These are phyloP conservation scores for Pempheris klunzingeri DNA, from an alignment of 2,797 vertebrate species.

Conservation along the genomic window DNA sequence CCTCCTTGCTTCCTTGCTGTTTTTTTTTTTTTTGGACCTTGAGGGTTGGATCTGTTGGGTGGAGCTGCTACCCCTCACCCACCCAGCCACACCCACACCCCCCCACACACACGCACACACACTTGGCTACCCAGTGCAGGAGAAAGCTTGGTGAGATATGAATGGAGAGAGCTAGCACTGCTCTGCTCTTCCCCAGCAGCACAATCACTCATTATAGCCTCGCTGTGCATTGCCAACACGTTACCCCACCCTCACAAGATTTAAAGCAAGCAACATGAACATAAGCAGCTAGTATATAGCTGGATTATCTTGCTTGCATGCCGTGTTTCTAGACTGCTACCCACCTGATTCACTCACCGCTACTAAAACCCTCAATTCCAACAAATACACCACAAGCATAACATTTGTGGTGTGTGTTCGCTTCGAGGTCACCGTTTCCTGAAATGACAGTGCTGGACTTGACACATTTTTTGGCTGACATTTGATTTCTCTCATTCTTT, in stretches of 20 bases:
- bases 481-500: not conserved
- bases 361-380: not conserved
- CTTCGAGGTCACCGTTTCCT: not conserved
- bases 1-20: too few relatives aligned
- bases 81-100: too few relatives aligned
- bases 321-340: not conserved
- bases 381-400: not conserved
- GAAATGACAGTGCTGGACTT: not conserved
- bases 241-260: not conserved
- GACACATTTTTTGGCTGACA: not conserved
- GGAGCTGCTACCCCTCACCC: conserved; percentile 35
- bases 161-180: conserved; percentile 6
- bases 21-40: conserved; percentile 27
- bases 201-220: conserved; percentile 2
- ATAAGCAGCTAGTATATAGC: not conserved
- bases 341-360: not conserved
- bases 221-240: not conserved
- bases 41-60: conserved; percentile 20
- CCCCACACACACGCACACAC: conserved; percentile 18
- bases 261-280: conserved; percentile 7
- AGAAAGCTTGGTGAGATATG: conserved; percentile 10
- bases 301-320: not conserved
- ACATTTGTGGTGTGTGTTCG: not conserved
- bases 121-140: conserved; percentile 8
- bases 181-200: not conserved